These are phyloP conservation scores for Cotesia chilonis DNA, from an alignment of 1,140 invertebrate genomes.

Conservation along the genomic window DNA sequence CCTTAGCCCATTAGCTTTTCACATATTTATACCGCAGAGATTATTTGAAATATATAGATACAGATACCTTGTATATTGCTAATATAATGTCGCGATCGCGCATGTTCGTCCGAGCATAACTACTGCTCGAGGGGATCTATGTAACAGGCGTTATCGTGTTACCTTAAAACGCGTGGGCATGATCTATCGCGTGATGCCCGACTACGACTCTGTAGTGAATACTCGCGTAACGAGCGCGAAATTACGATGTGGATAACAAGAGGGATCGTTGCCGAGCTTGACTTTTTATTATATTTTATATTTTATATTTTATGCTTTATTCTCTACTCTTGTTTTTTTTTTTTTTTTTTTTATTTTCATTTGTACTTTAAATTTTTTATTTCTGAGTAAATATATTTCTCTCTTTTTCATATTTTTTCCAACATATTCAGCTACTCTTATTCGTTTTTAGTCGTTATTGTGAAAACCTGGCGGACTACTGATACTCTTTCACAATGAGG, in stretches of 20 bases:
- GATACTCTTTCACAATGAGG: slow-evolving; percentile 15
- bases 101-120: slow-evolving; percentile 19
- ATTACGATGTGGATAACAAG: slow-evolving; percentile 31
- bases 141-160: slow-evolving; percentile 18
- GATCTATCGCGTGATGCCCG: slow-evolving; percentile 30
- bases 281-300: slow-evolving; percentile 5
- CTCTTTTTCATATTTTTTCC: no score
- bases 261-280: slow-evolving; percentile 10
- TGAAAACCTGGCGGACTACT: slow-evolving; percentile 19
- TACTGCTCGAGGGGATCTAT: slow-evolving; percentile 18
- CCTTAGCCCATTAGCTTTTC: slow-evolving; percentile 11
- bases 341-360: background rate
- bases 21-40: background rate
- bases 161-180: slow-evolving; percentile 33
- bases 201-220: slow-evolving; percentile 24
- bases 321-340: background rate
- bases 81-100: slow-evolving; percentile 1
- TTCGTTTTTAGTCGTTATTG: background rate
- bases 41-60: background rate
- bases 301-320: background rate
- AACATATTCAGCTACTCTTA: background rate
- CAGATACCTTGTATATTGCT: background rate
- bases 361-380: slow-evolving; percentile 1
- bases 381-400: background rate
- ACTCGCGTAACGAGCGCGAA: slow-evolving; percentile 34